Percentiles rank a stretch among this genome's conserved stretches.
Evolutionary conservation across 2,113 vertebrate genomes (phyloP).

Genomic region (Hipposideros armiger): DNA sequence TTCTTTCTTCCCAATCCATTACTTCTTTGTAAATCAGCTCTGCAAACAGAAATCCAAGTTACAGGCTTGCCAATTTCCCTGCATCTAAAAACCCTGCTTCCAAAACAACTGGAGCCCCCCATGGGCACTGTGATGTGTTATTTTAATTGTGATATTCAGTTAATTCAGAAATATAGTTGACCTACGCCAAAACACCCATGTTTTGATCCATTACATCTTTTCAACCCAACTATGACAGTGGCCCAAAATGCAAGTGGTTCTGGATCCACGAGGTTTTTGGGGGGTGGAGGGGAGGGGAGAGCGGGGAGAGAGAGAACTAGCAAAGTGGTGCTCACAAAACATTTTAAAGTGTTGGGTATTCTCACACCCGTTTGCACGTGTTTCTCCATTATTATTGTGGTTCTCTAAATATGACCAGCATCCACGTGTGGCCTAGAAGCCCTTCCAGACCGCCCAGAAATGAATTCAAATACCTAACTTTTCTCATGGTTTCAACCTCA

Average conservation of each 20-base stretch:
- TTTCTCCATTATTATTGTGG: not conserved
- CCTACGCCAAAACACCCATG: not conserved
- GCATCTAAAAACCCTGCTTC: not conserved
- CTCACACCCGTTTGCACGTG: not conserved
- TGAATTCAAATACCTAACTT: not conserved
- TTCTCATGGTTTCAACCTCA: not conserved
- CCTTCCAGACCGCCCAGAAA: not conserved
- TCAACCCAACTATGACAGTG: not conserved
- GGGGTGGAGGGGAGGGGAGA: not conserved
- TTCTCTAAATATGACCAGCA: not conserved
- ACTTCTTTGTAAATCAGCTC: conserved; percentile 99
- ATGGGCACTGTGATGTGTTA: not conserved
- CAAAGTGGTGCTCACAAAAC: not conserved
- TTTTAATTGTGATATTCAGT: not conserved
- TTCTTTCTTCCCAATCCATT: conserved; percentile 99
- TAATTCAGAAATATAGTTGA: not conserved
- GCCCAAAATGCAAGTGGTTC: not conserved
- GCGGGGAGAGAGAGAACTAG: no score
- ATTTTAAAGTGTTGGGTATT: not conserved
- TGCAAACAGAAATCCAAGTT: conserved; percentile 79
- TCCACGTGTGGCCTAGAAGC: not conserved
- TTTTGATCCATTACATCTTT: not conserved
- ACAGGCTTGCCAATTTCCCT: not conserved
- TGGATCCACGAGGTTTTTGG: not conserved
- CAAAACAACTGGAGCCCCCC: not conserved